phyloP scores from a whole-genome alignment of 2,888 invertebrate genomes.

The Protodeltote pygarga region DNA sequence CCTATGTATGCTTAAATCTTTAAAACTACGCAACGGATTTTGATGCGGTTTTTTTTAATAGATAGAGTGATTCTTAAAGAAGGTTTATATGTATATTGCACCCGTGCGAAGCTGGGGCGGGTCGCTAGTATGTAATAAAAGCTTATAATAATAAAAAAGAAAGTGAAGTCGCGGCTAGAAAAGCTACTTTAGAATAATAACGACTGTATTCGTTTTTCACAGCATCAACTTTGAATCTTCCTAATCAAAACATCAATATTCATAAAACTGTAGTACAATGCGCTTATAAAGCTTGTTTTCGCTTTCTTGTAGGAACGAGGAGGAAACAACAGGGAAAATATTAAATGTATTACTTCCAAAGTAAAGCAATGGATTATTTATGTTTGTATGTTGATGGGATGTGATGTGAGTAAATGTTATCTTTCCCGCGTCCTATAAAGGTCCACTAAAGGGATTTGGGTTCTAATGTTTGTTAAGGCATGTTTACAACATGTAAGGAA shows the following conservation, averaged over 20 bases:
- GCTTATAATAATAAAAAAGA: no score
- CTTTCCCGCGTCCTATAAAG: neutral
- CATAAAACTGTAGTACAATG: conserved; percentile 28
- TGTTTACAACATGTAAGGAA: neutral
- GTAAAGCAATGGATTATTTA: conserved; percentile 24
- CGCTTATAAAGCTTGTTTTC: conserved; percentile 29
- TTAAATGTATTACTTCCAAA: conserved; percentile 13
- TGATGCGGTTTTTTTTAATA: no score
- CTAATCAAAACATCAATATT: conserved; percentile 39
- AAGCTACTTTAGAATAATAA: neutral
- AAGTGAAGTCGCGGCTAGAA: neutral
- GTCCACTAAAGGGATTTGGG: neutral
- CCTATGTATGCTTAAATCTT: no score
- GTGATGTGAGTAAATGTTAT: conserved; percentile 2
- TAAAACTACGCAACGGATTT: no score
- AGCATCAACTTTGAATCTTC: neutral
- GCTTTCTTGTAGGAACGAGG: conserved; percentile 2
- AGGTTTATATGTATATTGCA: no score
- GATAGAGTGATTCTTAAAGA: no score
- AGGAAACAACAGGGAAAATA: conserved; percentile 29
- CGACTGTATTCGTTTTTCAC: neutral
- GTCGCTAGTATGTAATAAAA: no score
- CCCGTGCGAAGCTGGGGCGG: no score
- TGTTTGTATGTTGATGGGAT: conserved; percentile 7
- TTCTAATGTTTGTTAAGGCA: neutral